Base-by-base conservation (phyloP, 2,888 invertebrate genomes). In the Hydrotaea diabolus region DNA sequence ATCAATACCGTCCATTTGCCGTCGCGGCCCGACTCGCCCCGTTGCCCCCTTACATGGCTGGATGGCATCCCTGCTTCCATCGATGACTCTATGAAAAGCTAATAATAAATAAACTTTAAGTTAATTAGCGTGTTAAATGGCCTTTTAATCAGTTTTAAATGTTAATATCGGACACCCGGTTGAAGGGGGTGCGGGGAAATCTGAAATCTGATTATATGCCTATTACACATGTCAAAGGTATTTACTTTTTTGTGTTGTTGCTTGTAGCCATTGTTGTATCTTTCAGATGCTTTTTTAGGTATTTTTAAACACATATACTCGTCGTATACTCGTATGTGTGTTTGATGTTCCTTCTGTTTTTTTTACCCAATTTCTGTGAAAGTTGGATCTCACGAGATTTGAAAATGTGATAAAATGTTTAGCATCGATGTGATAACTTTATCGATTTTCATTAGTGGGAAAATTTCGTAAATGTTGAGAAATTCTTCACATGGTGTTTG, bases 41-140 rank as follows among this genome's bases (percentile, higher is more conserved):
- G 3, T n/a, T 39, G 7, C 39, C 8, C 39, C 31, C 26, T 19
- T 26, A 59, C 23, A 36, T 31, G 21, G 15, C 17, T 8, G 8
- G 0, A 17, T 64, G 36, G 36, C 31, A 31, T 31, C 31, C 31
- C 2, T 17, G 36, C 31, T 4, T 31, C 31, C 31, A 31, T 17
- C 15, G 26, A n/a, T n/a, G 5, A 36, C 66, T 36, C 36, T 36
- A 66, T 59, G 19, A 17, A 36, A 21, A 43, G 43, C 66, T 66
- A 66, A 79, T 76, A 77, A 73, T 77, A 57, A 72, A 77, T 69
- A 49, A 59, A 39, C 21, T 66, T 77, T 31, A 66, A 77, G 73
- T 77, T 81, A 82, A 82, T 82, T 78, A 78, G 71, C 78, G 71
- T 62, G 62, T 78, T 75, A 21, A 76, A 71, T 71, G 19, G 59